Conservation (phyloP, 2,113 vertebrate genomes). For the Ophthalmolycus amberensis region DNA sequence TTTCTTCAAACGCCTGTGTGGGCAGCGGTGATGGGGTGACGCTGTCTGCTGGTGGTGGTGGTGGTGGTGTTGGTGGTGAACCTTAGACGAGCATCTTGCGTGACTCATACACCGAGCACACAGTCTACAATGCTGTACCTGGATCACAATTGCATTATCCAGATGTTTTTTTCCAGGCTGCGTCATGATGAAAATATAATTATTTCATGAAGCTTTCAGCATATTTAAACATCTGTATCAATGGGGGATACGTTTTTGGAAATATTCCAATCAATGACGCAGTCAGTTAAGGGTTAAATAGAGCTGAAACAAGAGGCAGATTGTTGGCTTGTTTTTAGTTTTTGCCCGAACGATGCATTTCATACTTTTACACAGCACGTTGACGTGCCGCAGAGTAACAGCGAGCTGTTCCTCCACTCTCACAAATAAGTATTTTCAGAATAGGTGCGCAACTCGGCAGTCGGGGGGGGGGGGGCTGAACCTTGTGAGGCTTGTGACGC, state of each 20-base stretch:
- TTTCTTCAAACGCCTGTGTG: constrained; percentile 31
- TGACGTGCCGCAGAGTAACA: constrained; percentile 23
- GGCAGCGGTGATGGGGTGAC: constrained; percentile 39
- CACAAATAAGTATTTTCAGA: constrained; percentile 20
- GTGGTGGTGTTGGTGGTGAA: constrained; percentile 19
- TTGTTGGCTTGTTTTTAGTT: not conserved
- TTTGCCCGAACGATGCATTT: not conserved
- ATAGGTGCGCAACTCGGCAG: constrained; percentile 17
- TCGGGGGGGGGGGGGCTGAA: not conserved
- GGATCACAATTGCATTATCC: constrained; percentile 3
- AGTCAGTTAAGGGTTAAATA: not conserved
- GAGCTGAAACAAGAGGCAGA: not conserved
- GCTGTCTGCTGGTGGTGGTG: constrained; percentile 27
- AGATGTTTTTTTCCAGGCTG: not conserved
- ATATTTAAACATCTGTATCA: not conserved
- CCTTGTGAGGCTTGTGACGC: not conserved
- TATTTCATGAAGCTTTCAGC: not conserved
- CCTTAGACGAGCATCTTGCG: constrained; percentile 43
- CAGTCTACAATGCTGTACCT: constrained; percentile 24
- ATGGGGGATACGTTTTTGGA: not conserved
- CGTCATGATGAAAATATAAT: constrained; percentile 14
- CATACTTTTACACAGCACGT: constrained; percentile 12
- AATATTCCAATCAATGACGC: not conserved
- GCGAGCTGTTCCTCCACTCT: constrained; percentile 13
- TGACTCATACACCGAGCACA: constrained; percentile 53